These are phyloP conservation scores for Dolichopus griseipennis DNA, from an alignment of 2,888 invertebrate species.

Conservation along the genomic window DNA sequence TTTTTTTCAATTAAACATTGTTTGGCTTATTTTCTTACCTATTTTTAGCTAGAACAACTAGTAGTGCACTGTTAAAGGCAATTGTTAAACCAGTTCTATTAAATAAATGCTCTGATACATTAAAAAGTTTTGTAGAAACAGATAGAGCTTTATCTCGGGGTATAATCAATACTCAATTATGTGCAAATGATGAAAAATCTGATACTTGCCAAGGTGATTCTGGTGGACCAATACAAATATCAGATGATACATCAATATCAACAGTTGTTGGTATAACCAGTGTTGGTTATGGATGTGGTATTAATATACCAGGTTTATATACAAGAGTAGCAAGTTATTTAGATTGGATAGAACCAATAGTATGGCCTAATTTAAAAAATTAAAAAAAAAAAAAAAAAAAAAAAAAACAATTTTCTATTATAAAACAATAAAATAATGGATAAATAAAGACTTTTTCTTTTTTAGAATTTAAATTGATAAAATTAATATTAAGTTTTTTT, in stretches of 20 bases:
- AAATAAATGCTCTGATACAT: too few species aligned
- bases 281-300: slow-evolving; percentile 35
- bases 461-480: too few species aligned
- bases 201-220: slow-evolving; percentile 37
- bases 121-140: too few species aligned
- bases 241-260: slow-evolving; percentile 30
- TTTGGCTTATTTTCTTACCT: background rate
- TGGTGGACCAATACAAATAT: slow-evolving; percentile 34
- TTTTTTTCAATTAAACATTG: background rate
- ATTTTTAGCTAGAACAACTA: slow-evolving; percentile 23
- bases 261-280: slow-evolving; percentile 34
- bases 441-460: too few species aligned
- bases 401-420: too few species aligned
- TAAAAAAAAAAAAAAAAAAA: too few species aligned
- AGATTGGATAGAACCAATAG: slow-evolving; percentile 35
- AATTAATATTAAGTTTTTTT: too few species aligned
- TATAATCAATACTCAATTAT: slow-evolving; percentile 21
- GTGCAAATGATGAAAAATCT: slow-evolving; percentile 25
- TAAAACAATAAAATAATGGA: too few species aligned
- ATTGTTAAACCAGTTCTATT: slow-evolving; percentile 10
- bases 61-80: slow-evolving; percentile 30
- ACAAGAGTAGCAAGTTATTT: slow-evolving; percentile 35
- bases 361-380: slow-evolving; percentile 28
- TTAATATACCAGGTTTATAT: slow-evolving; percentile 34
- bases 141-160: background rate